These are phyloP conservation scores for Oryctes rhinoceros DNA, from an alignment of 1,140 invertebrate species.

Conservation along the genomic window DNA sequence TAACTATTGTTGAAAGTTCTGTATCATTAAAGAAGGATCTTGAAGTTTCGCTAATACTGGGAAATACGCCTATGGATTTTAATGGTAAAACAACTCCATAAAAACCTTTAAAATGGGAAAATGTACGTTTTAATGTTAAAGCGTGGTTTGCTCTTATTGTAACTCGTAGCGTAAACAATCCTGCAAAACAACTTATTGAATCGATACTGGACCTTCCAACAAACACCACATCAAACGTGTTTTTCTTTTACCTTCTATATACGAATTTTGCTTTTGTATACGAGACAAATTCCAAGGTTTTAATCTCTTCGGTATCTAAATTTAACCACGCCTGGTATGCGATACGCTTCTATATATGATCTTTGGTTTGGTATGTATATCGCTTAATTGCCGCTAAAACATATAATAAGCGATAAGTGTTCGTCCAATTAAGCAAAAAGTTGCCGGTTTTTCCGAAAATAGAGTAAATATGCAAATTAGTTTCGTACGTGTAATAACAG, in stretches of 20 bases:
- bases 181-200: neutral
- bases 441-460: slow-evolving; percentile 19
- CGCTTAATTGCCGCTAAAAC: neutral
- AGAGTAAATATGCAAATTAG: neutral
- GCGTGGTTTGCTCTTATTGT: no score
- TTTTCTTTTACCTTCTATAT: neutral
- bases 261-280: neutral
- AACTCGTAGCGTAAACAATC: neutral
- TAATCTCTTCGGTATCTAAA: neutral
- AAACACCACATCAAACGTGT: neutral
- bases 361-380: neutral
- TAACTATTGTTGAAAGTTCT: no score
- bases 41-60: no score
- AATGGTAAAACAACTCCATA: no score
- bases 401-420: neutral
- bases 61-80: no score
- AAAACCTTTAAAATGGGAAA: no score
- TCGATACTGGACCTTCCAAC: neutral
- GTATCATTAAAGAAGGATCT: no score
- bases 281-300: neutral
- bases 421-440: neutral
- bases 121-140: no score
- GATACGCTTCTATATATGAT: neutral
- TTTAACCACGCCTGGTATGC: neutral
- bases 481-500: neutral